Conservation (phyloP, 2,797 vertebrate species). For the Enteromius trimaculatus region DNA sequence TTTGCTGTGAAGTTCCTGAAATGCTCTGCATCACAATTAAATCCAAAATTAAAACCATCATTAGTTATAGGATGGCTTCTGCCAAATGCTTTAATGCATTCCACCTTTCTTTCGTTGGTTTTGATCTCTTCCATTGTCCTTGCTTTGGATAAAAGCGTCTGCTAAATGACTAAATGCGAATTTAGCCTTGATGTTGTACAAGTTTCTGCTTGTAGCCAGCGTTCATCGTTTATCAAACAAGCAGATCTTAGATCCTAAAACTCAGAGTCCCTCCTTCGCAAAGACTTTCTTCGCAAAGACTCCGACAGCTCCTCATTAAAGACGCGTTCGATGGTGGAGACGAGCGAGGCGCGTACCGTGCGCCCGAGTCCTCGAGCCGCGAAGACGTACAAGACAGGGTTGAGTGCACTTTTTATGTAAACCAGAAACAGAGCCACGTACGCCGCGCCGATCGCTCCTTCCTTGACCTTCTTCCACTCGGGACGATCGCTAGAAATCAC, state of each 20-base stretch:
- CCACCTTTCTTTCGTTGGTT: too few relatives aligned
- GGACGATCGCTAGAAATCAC: neutral
- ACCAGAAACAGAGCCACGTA: constrained; percentile 78
- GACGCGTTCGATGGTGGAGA: constrained; percentile 76
- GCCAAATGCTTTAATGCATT: neutral
- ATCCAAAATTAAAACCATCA: neutral
- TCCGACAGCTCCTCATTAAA: constrained; percentile 78
- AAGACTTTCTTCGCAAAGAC: constrained; percentile 72
- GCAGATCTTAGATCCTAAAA: neutral
- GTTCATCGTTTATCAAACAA: neutral
- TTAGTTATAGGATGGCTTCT: neutral
- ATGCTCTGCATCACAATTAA: neutral
- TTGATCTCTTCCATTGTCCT: too few relatives aligned
- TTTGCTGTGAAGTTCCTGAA: neutral
- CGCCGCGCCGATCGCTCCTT: accelerated
- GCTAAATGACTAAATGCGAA: too few relatives aligned
- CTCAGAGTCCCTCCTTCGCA: constrained; percentile 69
- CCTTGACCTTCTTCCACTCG: accelerated
- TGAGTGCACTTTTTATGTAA: constrained; percentile 79
- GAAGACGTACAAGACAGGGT: constrained; percentile 81
- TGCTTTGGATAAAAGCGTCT: too few relatives aligned
- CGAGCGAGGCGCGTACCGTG: constrained; percentile 71
- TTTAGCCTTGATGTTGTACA: neutral
- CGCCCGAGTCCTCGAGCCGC: constrained; percentile 76
- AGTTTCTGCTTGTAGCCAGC: neutral